Conservation (phyloP, 1,140 invertebrate species). For the Solen grandis region DNA sequence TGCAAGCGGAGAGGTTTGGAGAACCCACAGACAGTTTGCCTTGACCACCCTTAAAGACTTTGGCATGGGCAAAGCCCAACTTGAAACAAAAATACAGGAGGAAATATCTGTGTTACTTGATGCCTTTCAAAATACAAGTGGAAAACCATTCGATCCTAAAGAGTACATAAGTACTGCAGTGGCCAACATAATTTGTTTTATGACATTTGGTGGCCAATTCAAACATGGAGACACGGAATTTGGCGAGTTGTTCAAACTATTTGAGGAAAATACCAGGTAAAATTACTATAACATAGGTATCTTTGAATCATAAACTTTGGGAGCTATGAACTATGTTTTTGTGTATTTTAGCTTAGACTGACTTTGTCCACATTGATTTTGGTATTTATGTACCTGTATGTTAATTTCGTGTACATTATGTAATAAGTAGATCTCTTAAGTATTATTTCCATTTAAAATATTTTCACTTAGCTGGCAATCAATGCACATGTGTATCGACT, state of each 20-base stretch:
- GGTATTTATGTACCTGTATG: no score
- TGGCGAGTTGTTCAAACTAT: constrained; percentile 7
- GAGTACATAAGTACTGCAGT: constrained; percentile 7
- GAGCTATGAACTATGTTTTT: no score
- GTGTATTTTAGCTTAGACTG: no score
- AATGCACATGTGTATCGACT: no score
- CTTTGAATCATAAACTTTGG: no score
- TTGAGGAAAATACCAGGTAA: constrained; percentile 48
- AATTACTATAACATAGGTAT: no score
- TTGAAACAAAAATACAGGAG: constrained; percentile 36
- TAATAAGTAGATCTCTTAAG: no score
- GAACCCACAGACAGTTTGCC: constrained; percentile 24
- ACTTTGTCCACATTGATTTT: no score
- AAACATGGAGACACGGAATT: constrained; percentile 28
- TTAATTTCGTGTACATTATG: no score
- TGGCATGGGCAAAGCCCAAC: constrained; percentile 43
- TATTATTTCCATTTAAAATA: no score
- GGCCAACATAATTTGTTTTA: constrained; percentile 30
- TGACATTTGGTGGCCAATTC: constrained; percentile 35
- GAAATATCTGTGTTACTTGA: neutral
- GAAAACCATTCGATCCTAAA: constrained; percentile 38
- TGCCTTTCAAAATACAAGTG: constrained; percentile 5
- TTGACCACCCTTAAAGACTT: constrained; percentile 44
- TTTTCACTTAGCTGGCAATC: no score
- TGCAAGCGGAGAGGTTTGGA: constrained; percentile 22